Evolutionary conservation across 1,140 invertebrate species (phyloP).

Genomic region (Vanessa atalanta): DNA sequence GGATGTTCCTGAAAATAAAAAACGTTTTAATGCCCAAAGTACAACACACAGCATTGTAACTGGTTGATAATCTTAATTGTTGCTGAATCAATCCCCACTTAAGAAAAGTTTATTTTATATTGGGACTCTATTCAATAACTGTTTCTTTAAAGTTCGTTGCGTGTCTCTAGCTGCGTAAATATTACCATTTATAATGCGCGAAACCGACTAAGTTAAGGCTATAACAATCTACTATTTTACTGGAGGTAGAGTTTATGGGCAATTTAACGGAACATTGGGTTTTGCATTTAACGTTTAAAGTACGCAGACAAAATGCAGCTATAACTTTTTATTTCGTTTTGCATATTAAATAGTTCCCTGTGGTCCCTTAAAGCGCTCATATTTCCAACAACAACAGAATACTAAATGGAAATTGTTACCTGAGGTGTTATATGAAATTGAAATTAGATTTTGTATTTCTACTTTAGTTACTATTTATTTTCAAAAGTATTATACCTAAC

Average conservation of each 20-base stretch:
- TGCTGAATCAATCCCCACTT: too few relatives aligned
- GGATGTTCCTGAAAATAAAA: constrained; percentile 83
- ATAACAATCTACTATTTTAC: constrained; percentile 35
- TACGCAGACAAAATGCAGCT: constrained; percentile 35
- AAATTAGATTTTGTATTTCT: neutral
- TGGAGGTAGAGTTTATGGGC: constrained; percentile 38
- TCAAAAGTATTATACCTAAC: constrained; percentile 5
- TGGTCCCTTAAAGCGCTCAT: constrained; percentile 31
- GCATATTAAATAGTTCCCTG: constrained; percentile 38
- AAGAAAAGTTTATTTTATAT: neutral
- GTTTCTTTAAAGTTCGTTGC: neutral
- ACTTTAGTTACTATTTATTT: too few relatives aligned
- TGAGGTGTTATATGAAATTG: constrained; percentile 1
- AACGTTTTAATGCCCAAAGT: neutral
- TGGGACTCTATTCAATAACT: neutral
- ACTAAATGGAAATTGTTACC: constrained; percentile 22
- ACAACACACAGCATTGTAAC: neutral
- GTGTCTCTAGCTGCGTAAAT: constrained; percentile 16
- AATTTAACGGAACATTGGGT: constrained; percentile 42
- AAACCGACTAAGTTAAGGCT: constrained; percentile 29
- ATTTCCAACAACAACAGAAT: constrained; percentile 26
- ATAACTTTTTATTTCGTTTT: constrained; percentile 39
- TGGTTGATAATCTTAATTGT: neutral
- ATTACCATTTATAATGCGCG: constrained; percentile 32
- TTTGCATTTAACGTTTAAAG: constrained; percentile 39